Base-by-base conservation (phyloP, 1,140 invertebrate species). In the Euwallacea similis region DNA sequence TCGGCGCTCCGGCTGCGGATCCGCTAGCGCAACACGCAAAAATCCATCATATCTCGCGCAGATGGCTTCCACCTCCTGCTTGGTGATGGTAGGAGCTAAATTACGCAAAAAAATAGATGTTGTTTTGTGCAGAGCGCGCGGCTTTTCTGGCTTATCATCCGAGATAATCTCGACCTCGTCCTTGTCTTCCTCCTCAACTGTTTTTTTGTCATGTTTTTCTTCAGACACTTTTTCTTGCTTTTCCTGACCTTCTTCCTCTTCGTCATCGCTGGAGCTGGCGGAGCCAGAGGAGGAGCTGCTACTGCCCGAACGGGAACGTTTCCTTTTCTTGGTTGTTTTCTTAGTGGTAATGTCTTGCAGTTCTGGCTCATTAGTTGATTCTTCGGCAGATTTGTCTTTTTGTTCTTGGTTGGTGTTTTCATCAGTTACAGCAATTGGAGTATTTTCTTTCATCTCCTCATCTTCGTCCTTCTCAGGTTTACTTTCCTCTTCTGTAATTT, bases 101-200 rank as follows among this genome's bases (percentile, higher is more conserved):
- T 98, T 98, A 42, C 97, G 86, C 11, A 99, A 85, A 79, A 99
- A 99, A 71, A 99, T 98, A 0, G 97, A 98, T 15, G 93, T 93
- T 3, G 98, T 99, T 81, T 95, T 95, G 80, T 99, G 97, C 16
- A 93, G 82, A 21, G 89, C 89, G 67, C 89, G 85, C 0, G 87
- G 86, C 6, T 87, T 86, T 79, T 91, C 89, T 43, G 86, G 85
- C 76, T 87, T 87, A 75, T 84, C 87, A 78, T 76, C 84, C 11
- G 74, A 73, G 7, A 71, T 71, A 8, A 67, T 66, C 55, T 82
- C 77, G 76, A 66, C 73, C 74, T 83, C 81, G 16, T 78, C 75
- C 46, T 74, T 58, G 47, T 82, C 81, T 6, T 85, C 82, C 41
- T 83, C 73, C 74, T 83, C 81, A 15, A 77, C 75, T 66, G 81